Evolutionary conservation across 1,140 invertebrate genomes (phyloP), one percentile per base, ranked within the genome.

Genomic region (Luehdorfia chinensis): DNA sequence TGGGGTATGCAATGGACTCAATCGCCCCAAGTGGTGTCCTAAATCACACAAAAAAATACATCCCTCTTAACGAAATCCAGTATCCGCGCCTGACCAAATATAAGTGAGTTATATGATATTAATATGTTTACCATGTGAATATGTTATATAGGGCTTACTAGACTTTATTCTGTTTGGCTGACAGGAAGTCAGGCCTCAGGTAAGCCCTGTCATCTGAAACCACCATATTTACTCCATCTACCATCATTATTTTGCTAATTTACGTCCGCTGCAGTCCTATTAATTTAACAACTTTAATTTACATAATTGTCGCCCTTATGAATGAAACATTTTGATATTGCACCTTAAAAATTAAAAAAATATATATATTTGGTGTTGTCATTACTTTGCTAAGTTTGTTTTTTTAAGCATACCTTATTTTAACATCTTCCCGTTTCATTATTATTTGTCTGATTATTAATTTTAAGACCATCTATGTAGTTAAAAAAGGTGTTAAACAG

Each of bases 181-280:
- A 68, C 84, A 87, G 86, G 86, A 75, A 68, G 76, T 75, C 84
- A 83, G 60, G 51, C 73, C 59, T 56, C 81, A 87, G 86, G 86
- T 87, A 84, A 87, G 66, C 60, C 58, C 49, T 63, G 50, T 50
- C 50, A 50, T 55, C 57, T 45, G 44, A 34, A 18, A 34, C 34
- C 36, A 25, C 34, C 36, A 25, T 12, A 23, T 8, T 44, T 51
- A 31, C 47, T 49, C n/a, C 28, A 31, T 36, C 34, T 30, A 32
- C 47, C 50, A 47, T 51, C 47, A 16, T 47, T 51, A 25, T 47
- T 39, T 28, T 47, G 47, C 33, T 46, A 31, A 45, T 53, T 53
- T 58, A 34, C 30, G 4, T 5, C n/a, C 9, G 28, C 28, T 31
- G 28, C 4, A 11, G 12, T 12, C 28, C 28, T 9, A 31, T 11